Conservation (phyloP, 2,797 vertebrate species). For the Nannoperca australis region DNA sequence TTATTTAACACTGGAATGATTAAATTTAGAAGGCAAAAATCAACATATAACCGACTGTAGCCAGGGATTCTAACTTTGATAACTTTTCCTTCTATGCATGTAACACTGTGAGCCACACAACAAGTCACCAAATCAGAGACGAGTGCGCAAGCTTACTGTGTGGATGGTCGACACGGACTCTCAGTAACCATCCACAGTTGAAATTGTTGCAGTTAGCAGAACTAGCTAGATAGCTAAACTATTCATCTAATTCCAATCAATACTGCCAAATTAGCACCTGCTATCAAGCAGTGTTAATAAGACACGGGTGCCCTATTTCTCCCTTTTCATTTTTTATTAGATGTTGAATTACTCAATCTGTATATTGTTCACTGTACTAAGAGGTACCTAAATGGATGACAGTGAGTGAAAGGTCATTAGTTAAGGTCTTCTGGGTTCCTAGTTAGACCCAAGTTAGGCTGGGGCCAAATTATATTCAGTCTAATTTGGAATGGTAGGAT, state of each 20-base stretch:
- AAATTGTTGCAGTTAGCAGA: constrained; percentile 3
- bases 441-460: neutral
- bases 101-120: no score
- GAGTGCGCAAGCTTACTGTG: no score
- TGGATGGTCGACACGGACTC: no score
- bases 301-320: neutral
- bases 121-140: no score
- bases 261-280: neutral
- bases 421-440: neutral
- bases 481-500: no score
- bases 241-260: neutral
- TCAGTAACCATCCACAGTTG: neutral
- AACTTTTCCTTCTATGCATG: no score
- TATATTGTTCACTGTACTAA: neutral
- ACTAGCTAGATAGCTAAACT: no score
- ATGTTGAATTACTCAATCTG: neutral
- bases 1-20: neutral
- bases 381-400: neutral
- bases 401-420: neutral
- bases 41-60: neutral
- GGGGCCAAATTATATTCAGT: neutral
- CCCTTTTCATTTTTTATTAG: neutral
- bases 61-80: neutral
- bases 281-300: no score
- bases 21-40: neutral